A percentile compares a stretch with the other conserved stretches of the same genome.
phyloP scores from a whole-genome alignment of 2,113 vertebrate species.

The Phylloscopus trochiloides region DNA sequence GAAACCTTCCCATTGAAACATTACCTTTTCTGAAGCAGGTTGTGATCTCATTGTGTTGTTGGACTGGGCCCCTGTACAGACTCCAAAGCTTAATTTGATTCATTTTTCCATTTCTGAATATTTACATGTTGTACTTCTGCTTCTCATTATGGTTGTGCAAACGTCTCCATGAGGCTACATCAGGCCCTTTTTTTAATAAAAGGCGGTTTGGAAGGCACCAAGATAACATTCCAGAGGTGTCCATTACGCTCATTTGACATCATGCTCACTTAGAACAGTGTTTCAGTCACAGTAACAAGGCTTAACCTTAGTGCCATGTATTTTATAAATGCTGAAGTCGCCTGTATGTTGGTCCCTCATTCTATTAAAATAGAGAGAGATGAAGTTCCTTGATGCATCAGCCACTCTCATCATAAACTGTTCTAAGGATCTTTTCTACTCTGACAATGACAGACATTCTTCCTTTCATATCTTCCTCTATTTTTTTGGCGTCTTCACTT shows the following conservation, averaged over 20 bases:
- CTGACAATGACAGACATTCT: background rate
- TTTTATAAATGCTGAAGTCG: background rate
- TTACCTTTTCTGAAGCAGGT: background rate
- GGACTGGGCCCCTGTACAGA: background rate
- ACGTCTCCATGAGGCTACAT: background rate
- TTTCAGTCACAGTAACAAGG: background rate
- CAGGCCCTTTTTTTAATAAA: background rate
- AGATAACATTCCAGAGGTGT: background rate
- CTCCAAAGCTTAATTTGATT: background rate
- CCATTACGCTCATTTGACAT: background rate
- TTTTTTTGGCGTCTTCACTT: background rate
- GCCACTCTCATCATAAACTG: background rate
- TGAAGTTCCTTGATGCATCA: background rate
- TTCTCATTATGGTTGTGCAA: background rate
- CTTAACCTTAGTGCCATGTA: background rate
- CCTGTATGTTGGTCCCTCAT: background rate
- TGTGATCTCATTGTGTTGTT: background rate
- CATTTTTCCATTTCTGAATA: background rate
- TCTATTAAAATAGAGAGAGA: background rate
- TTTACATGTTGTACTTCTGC: background rate
- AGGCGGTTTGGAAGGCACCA: background rate
- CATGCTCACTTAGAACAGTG: background rate
- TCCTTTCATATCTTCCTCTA: background rate
- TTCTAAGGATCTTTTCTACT: background rate
- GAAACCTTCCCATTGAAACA: background rate